Percentiles rank a stretch among this genome's conserved stretches.
Conservation (phyloP, 53 echinoderm and acorn worm genomes). For the Patiria pectinifera region DNA sequence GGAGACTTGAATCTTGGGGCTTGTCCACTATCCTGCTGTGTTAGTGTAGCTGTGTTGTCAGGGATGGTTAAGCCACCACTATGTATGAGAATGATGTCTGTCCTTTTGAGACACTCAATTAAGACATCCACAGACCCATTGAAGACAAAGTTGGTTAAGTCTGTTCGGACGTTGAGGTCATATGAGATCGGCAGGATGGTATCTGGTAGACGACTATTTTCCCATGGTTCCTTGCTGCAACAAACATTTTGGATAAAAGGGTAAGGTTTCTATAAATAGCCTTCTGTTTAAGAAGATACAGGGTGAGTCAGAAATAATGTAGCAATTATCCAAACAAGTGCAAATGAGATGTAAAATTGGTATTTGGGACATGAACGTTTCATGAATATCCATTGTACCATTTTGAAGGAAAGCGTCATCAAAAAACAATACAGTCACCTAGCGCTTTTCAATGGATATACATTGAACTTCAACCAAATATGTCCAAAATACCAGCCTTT, state of each 20-base stretch:
- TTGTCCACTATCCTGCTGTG: constrained; percentile 11
- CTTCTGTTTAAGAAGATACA: too few relatives aligned
- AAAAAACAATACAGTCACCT: too few relatives aligned
- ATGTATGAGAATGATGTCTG: constrained; percentile 77
- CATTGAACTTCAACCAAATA: too few relatives aligned
- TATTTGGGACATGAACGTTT: too few relatives aligned
- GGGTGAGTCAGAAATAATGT: too few relatives aligned
- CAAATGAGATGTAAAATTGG: too few relatives aligned
- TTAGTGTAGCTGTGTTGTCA: constrained; percentile 22
- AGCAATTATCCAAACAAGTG: too few relatives aligned
- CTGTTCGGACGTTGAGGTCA: constrained; percentile 77
- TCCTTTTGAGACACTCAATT: constrained; percentile 71
- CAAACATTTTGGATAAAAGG: neutral
- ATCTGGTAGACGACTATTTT: constrained; percentile 80
- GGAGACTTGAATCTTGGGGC: neutral
- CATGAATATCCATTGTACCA: too few relatives aligned
- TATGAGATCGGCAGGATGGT: constrained; percentile 78
- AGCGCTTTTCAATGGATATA: too few relatives aligned
- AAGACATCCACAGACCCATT: constrained; percentile 62
- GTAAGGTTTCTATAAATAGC: too few relatives aligned
- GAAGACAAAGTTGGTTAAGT: constrained; percentile 75
- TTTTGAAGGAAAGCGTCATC: too few relatives aligned
- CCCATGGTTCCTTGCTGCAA: constrained; percentile 63
- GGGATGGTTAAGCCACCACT: constrained; percentile 67
- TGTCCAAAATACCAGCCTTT: too few relatives aligned